A percentile compares a stretch with the other conserved stretches of the same genome.
Conservation (phyloP, 2,888 invertebrate species). For the Dermolepida albohirtum region DNA sequence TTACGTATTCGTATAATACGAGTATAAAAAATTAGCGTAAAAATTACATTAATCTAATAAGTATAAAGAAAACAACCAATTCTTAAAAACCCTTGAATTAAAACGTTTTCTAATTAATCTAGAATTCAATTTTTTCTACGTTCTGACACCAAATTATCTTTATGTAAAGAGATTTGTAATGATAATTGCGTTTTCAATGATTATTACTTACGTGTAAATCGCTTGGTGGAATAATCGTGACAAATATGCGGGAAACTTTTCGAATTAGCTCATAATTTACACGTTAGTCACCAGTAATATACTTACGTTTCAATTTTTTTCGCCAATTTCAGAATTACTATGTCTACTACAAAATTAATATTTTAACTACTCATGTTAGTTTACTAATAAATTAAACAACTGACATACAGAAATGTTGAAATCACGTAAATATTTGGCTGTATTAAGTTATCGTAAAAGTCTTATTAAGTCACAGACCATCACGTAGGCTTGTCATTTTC, state of each 20-base stretch:
- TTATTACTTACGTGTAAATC: not conserved
- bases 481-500: too few relatives aligned
- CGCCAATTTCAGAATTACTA: too few relatives aligned
- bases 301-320: not conserved
- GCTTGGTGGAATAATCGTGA: constrained; percentile 2
- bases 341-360: too few relatives aligned
- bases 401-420: too few relatives aligned
- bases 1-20: too few relatives aligned
- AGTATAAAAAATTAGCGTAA: constrained; percentile 3
- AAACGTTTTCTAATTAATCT: not conserved
- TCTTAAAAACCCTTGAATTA: not conserved
- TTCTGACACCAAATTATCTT: not conserved
- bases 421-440: too few relatives aligned
- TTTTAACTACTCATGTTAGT: too few relatives aligned
- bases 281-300: not conserved
- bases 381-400: too few relatives aligned
- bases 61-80: not conserved
- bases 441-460: too few relatives aligned
- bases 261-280: constrained; percentile 1
- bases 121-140: not conserved
- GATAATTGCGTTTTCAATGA: constrained; percentile 10
- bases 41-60: constrained; percentile 1
- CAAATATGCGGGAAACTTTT: constrained; percentile 8
- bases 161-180: constrained; percentile 8
- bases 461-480: too few relatives aligned